Evolutionary conservation across 2,797 vertebrate species (phyloP).

Genomic region (Mionectes olivaceus): DNA sequence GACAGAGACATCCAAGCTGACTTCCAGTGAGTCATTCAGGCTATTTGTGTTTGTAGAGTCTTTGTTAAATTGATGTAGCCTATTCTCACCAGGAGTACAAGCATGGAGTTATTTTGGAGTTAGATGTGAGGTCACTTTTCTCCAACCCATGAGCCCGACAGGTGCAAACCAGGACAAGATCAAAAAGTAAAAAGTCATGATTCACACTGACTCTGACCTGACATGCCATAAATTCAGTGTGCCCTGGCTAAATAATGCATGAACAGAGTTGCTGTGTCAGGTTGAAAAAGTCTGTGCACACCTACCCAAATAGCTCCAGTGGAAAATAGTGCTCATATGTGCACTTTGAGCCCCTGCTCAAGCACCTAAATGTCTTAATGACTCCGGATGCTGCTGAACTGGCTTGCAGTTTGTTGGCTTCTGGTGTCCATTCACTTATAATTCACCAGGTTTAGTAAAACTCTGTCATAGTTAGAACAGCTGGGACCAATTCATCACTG

Average conservation of each 20-base stretch:
- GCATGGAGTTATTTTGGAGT: not conserved
- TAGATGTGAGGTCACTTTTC: not conserved
- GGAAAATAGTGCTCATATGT: not conserved
- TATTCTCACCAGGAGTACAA: not conserved
- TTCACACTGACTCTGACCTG: not conserved
- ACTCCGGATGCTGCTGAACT: not conserved
- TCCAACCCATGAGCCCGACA: fast-evolving
- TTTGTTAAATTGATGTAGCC: not conserved
- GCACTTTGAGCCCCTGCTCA: not conserved
- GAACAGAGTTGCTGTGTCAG: not conserved
- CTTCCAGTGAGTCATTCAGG: not conserved
- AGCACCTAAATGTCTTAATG: not conserved
- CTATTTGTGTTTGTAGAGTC: not conserved
- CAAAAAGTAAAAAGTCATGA: not conserved
- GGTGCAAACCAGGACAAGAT: not conserved
- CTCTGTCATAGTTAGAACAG: too few relatives aligned
- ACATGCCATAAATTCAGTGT: fast-evolving
- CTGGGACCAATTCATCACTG: too few relatives aligned
- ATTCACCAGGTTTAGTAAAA: not conserved
- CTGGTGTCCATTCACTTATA: not conserved
- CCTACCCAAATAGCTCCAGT: not conserved
- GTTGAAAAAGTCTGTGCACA: not conserved
- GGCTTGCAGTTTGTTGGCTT: not conserved
- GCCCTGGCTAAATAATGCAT: not conserved
- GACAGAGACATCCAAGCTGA: not conserved